Base-by-base conservation (phyloP, 2,797 vertebrate species). In the Acanthopagrus latus region DNA sequence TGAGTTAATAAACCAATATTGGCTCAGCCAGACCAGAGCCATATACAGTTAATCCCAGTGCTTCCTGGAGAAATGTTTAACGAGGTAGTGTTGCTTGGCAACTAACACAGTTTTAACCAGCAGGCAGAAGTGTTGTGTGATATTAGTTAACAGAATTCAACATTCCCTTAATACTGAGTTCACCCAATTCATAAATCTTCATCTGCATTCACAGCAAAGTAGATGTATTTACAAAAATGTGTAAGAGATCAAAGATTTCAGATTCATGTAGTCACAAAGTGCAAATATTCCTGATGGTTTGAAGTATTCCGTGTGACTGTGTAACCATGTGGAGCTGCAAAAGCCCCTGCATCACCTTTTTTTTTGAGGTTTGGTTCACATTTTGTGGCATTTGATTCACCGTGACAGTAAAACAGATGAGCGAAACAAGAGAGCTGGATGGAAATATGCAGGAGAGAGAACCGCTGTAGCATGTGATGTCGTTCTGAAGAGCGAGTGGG, bases 41-140 rank as follows among this genome's bases (percentile, higher is more conserved):
- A 38, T 60, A 29, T 12, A 50, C 54, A 63, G 29, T 56, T 72
- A 72, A 21, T 75, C 54, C 20, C 55, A 55, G 44, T 33, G 63
- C 68, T 81, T 81, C 56, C 38, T 33, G 56, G n/a, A 68, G 17
- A 84, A 78, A 65, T 51, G 27, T 57, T 51, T 70, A 80, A 85
- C 83, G 60, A 77, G 62, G 16, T 27, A 2, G 11, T 21, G 83
- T 84, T 91, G 85, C 87, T 73, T 80, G 63, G 82, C 76, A 86
- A 81, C 85, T 51, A 71, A 77, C 18, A 50, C 14, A 33, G 47
- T 81, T 76, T 71, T 55, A 74, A 55, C 60, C 60, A 80, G 16
- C 27, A 51, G 71, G 47, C 47, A 81, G 43, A 41, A 57, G 52
- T 74, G 47, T 38, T 56, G 17, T 21, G 51, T 76, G 33, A 70